phyloP scores from a whole-genome alignment of 35 echinoderm and acorn worm genomes.

The Stichopus chloronotus region DNA sequence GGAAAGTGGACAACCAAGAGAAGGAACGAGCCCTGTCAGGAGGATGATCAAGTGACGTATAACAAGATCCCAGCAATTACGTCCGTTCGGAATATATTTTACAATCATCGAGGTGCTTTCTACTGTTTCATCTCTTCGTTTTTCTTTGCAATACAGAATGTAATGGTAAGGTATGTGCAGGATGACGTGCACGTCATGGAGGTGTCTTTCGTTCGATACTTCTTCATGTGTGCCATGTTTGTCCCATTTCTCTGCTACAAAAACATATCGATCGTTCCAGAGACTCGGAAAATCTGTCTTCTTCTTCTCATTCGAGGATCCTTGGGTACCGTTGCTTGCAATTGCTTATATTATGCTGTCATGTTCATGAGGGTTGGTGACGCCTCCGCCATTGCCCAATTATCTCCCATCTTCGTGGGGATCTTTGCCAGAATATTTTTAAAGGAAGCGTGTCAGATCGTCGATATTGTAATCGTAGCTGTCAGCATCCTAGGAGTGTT shows the following conservation, averaged over 20 bases:
- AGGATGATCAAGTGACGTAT: too few relatives aligned
- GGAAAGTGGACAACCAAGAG: too few relatives aligned
- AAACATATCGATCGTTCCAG: too few relatives aligned
- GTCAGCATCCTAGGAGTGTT: not conserved
- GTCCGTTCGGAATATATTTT: not conserved
- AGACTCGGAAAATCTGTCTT: not conserved
- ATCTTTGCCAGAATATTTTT: slow-evolving; percentile 23
- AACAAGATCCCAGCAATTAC: too few relatives aligned
- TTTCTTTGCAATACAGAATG: not conserved
- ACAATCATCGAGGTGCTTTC: not conserved
- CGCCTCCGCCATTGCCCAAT: not conserved
- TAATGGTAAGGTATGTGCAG: not conserved
- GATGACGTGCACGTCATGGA: not conserved
- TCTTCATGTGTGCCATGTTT: not conserved
- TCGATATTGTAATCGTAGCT: not conserved
- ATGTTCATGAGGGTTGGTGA: not conserved
- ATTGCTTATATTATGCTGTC: not conserved
- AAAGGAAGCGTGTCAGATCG: not conserved
- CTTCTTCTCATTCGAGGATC: not conserved
- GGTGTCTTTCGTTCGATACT: not conserved
- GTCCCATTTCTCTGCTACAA: too few relatives aligned
- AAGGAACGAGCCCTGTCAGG: too few relatives aligned
- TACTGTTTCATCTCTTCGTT: not conserved
- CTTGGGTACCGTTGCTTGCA: not conserved
- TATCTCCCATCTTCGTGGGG: not conserved